Evolutionary conservation across 2,113 vertebrate genomes (phyloP).

Genomic region (Aspiorhynchus laticeps): DNA sequence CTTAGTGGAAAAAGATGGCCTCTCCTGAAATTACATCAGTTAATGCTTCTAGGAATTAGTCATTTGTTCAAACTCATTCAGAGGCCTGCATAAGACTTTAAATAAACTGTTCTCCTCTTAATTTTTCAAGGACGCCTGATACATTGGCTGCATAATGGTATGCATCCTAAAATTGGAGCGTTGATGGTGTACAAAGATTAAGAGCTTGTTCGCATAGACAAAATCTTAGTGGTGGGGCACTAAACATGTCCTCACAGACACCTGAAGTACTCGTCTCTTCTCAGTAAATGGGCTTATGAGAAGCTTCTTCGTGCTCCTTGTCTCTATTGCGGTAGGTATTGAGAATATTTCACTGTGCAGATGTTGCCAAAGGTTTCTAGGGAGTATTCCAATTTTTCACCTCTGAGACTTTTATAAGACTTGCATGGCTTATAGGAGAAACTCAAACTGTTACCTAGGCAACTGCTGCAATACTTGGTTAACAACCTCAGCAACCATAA

Average conservation of each 20-base stretch:
- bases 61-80: conserved; percentile 11
- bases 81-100: neutral
- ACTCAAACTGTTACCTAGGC: conserved; percentile 30
- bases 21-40: conserved; percentile 28
- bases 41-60: conserved; percentile 30
- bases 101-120: neutral
- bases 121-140: neutral
- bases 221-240: neutral
- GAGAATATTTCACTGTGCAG: neutral
- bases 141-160: neutral
- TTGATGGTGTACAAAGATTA: neutral
- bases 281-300: neutral
- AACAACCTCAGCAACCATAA: conserved; percentile 17
- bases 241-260: neutral
- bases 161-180: neutral
- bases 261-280: neutral
- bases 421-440: neutral
- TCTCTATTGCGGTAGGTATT: neutral
- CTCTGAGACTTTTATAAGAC: conserved; percentile 17
- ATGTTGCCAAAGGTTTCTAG: conserved; percentile 7
- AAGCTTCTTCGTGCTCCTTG: neutral
- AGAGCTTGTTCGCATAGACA: neutral
- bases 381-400: neutral
- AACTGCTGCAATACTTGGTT: conserved; percentile 36
- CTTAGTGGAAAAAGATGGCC: conserved; percentile 33